Percentiles rank a stretch among this genome's conserved stretches.
These are phyloP conservation scores for Leptocoma aspasia DNA, from an alignment of 2,113 vertebrate species.

Conservation along the genomic window DNA sequence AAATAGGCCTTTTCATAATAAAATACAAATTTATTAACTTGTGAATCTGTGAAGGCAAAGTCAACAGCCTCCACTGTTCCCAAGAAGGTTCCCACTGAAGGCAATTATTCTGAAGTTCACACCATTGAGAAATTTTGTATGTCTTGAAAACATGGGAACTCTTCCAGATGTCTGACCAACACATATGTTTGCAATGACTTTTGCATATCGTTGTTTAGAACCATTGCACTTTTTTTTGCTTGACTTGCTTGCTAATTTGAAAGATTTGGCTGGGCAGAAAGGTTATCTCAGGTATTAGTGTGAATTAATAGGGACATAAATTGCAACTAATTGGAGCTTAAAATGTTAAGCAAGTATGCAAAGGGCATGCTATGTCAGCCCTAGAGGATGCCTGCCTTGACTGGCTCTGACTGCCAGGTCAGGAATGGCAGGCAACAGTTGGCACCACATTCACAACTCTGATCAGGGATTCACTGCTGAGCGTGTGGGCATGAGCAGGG, in stretches of 20 bases:
- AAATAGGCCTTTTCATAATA: not conserved
- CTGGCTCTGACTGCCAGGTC: not conserved
- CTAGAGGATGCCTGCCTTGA: not conserved
- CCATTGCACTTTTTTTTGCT: not conserved
- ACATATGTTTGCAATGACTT: not conserved
- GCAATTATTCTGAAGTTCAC: not conserved
- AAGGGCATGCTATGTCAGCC: not conserved
- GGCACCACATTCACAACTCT: not conserved
- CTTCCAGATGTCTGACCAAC: not conserved
- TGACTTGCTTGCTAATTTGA: not conserved
- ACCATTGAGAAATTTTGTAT: not conserved
- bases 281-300: not conserved
- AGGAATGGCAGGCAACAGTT: not conserved
- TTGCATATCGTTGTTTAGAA: not conserved
- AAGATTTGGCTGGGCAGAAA: not conserved
- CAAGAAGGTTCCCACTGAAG: not conserved
- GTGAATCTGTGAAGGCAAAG: not conserved
- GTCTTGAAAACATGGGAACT: not conserved
- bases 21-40: not conserved
- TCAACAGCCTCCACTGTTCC: not conserved
- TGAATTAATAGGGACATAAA: slow-evolving; percentile 20
- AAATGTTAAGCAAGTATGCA: slow-evolving; percentile 23
- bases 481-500: not conserved
- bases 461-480: not conserved
- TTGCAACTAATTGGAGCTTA: slow-evolving; percentile 28